Percentiles rank a stretch among this genome's conserved stretches.
phyloP scores from a whole-genome alignment of 2,113 vertebrate species.

The Rhadina sibilatrix region DNA sequence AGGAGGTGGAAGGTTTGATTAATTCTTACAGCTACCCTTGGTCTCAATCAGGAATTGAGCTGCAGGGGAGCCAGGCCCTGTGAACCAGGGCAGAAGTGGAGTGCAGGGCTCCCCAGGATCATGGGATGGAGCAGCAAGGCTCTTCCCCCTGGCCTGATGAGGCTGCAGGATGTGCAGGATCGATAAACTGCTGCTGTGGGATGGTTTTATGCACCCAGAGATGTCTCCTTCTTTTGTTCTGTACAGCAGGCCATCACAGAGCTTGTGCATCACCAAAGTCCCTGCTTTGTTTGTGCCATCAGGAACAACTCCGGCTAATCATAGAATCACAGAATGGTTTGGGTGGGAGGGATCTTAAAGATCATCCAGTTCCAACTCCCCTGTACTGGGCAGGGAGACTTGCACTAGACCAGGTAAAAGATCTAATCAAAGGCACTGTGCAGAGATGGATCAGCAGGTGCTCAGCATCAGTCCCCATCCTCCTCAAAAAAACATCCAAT shows the following conservation, averaged over 20 bases:
- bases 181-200: not conserved
- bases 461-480: not conserved
- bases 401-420: not conserved
- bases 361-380: not conserved
- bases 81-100: not conserved
- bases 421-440: not conserved
- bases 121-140: not conserved
- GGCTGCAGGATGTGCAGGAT: not conserved
- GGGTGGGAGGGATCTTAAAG: not conserved
- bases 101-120: not conserved
- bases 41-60: not conserved
- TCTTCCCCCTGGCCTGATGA: not conserved
- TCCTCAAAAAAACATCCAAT: not conserved
- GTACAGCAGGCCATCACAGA: fast-evolving
- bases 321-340: not conserved
- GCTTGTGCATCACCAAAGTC: fast-evolving
- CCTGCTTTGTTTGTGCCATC: not conserved
- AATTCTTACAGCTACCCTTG: not conserved
- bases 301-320: not conserved
- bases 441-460: not conserved
- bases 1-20: not conserved
- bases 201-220: not conserved
- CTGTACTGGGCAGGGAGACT: not conserved
- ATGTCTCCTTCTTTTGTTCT: not conserved
- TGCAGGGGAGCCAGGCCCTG: not conserved